These are phyloP conservation scores for Lithophane ornitopus DNA, from an alignment of 2,888 invertebrate genomes.

Conservation along the genomic window DNA sequence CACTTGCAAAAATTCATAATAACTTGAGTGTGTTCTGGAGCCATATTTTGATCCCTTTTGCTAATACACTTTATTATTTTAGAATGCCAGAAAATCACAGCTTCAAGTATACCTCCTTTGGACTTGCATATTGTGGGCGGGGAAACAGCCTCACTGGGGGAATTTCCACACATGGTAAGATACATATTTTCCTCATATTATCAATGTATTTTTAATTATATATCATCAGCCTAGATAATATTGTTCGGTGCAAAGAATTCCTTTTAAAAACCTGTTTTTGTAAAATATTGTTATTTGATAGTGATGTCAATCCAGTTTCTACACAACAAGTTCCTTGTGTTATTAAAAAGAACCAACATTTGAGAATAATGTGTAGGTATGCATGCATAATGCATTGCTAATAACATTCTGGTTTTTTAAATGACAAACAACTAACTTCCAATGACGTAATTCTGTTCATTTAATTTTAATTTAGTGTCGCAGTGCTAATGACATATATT, in stretches of 20 bases:
- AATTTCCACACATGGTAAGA: conserved; percentile 87
- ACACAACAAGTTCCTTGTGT: conserved; percentile 7
- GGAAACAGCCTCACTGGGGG: conserved; percentile 78
- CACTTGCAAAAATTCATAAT: conserved; percentile 1
- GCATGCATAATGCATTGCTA: conserved; percentile 6
- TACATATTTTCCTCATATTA: conserved; percentile 43
- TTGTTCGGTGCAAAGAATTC: conserved; percentile 3
- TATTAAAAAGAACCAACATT: conserved; percentile 3
- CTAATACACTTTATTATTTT: conserved; percentile 56
- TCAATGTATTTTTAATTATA: conserved; percentile 24
- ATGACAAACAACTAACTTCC: conserved; percentile 27
- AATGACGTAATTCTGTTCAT: conserved; percentile 24
- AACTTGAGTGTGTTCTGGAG: background rate
- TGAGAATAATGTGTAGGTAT: conserved; percentile 6
- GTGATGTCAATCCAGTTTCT: conserved; percentile 21
- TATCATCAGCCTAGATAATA: conserved; percentile 20
- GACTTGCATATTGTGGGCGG: conserved; percentile 83
- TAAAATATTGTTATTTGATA: conserved; percentile 9
- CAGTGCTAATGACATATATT: conserved; percentile 30
- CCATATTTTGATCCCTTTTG: background rate
- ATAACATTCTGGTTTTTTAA: conserved; percentile 20
- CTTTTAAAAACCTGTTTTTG: conserved; percentile 16
- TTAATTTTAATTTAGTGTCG: conserved; percentile 18
- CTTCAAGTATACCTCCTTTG: conserved; percentile 74
- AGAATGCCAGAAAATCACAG: conserved; percentile 84